Evolutionary conservation across 2,113 vertebrate species (phyloP).

Genomic region (Pterocles orientalis): DNA sequence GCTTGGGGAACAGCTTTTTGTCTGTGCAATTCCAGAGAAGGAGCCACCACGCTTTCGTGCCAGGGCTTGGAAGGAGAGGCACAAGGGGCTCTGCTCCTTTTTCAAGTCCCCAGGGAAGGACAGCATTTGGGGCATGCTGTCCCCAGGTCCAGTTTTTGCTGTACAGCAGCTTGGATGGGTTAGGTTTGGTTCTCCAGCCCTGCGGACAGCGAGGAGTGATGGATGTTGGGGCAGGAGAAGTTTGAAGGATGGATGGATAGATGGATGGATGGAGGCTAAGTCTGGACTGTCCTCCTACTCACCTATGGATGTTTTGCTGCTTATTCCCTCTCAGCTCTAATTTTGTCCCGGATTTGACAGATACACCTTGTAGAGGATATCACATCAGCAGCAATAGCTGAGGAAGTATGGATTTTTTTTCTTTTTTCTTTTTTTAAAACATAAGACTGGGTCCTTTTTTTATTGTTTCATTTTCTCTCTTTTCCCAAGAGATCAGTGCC

Average conservation of each 20-base stretch:
- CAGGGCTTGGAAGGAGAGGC: background rate
- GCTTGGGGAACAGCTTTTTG: background rate
- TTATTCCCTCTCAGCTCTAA: background rate
- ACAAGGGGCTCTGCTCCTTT: background rate
- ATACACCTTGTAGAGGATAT: background rate
- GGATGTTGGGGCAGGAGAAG: background rate
- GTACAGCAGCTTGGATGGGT: background rate
- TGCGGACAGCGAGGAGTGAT: background rate
- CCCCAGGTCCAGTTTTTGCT: background rate
- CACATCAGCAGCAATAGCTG: background rate
- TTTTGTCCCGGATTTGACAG: background rate
- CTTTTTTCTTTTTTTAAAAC: background rate
- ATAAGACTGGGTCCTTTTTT: background rate
- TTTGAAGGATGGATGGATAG: background rate
- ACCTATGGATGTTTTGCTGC: background rate
- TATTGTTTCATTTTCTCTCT: background rate
- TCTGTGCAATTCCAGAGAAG: background rate
- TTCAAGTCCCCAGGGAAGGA: background rate
- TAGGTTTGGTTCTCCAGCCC: background rate
- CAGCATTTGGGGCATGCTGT: background rate
- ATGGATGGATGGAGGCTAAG: background rate
- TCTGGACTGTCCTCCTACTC: background rate
- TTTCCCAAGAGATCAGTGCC: background rate
- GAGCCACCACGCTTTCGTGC: accelerated
- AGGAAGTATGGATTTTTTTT: background rate